phyloP scores from a whole-genome alignment of 2,113 vertebrate species.

The Myodes glareolus region DNA sequence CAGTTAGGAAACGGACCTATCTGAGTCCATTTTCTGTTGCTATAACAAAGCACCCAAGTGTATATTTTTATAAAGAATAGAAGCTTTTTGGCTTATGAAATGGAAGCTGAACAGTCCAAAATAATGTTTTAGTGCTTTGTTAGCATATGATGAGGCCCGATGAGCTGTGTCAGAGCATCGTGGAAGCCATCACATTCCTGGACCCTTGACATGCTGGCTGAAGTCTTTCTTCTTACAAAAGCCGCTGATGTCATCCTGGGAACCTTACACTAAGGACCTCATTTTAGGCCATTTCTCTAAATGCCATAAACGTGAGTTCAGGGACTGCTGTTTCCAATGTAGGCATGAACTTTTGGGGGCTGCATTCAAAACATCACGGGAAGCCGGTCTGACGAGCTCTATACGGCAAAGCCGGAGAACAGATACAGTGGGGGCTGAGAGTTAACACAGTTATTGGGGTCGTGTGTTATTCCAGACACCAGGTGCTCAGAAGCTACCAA shows the following conservation, averaged over 20 bases:
- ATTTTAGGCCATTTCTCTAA: neutral
- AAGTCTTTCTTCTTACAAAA: neutral
- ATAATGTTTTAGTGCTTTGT: neutral
- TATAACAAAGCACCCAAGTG: neutral
- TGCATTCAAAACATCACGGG: neutral
- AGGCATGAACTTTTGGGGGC: neutral
- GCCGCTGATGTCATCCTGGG: neutral
- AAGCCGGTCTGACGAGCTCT: neutral
- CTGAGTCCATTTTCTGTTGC: neutral
- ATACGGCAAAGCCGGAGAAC: neutral
- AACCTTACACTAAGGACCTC: neutral
- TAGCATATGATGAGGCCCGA: neutral
- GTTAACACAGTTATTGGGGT: neutral
- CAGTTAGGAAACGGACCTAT: neutral
- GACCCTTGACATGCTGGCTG: neutral
- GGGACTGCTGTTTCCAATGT: neutral
- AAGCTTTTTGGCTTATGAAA: neutral
- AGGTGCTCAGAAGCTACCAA: neutral
- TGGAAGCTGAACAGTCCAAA: neutral
- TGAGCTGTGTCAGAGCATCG: neutral
- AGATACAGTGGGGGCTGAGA: neutral
- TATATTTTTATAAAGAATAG: neutral
- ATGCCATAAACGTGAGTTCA: neutral
- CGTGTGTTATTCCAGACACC: neutral
- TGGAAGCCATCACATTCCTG: neutral